Percentiles rank a stretch among this genome's conserved stretches.
These are phyloP conservation scores for Oryzias celebensis DNA, from an alignment of 2,113 vertebrate genomes.

Conservation along the genomic window DNA sequence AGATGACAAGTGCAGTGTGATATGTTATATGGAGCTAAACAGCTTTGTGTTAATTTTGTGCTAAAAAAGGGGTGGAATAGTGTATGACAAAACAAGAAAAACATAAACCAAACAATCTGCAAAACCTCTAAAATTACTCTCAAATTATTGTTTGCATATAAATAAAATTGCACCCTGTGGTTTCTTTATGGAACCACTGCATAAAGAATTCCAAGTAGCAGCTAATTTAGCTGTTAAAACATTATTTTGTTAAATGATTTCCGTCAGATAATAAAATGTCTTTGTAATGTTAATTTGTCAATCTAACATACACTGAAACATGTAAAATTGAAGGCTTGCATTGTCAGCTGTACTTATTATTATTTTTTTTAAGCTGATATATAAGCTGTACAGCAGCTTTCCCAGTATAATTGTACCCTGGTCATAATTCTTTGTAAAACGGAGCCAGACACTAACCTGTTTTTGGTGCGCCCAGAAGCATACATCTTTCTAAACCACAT, in stretches of 20 bases:
- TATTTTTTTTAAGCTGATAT: conserved; percentile 27
- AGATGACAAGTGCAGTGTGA: conserved; percentile 5
- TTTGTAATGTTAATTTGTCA: conserved; percentile 31
- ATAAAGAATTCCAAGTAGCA: conserved; percentile 57
- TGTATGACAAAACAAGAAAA: conserved; percentile 20
- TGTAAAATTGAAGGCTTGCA: conserved; percentile 27
- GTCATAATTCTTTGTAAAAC: conserved; percentile 29
- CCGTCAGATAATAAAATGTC: conserved; percentile 36
- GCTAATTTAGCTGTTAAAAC: conserved; percentile 56
- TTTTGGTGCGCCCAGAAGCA: conserved; percentile 45
- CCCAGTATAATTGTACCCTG: conserved; percentile 22
- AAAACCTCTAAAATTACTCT: conserved; percentile 27
- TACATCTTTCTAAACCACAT: conserved; percentile 61
- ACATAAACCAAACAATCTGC: neutral
- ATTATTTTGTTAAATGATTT: conserved; percentile 40
- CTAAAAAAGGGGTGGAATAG: conserved; percentile 27
- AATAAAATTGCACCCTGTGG: conserved; percentile 39
- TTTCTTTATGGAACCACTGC: conserved; percentile 40
- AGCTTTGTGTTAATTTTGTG: conserved; percentile 12
- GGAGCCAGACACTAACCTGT: conserved; percentile 47
- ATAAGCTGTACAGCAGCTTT: conserved; percentile 4
- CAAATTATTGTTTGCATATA: conserved; percentile 28
- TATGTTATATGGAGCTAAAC: conserved; percentile 1
- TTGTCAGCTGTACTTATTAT: conserved; percentile 29
- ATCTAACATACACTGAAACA: conserved; percentile 35